Conservation (phyloP, 2,113 vertebrate genomes). For the Apodemus sylvaticus region DNA sequence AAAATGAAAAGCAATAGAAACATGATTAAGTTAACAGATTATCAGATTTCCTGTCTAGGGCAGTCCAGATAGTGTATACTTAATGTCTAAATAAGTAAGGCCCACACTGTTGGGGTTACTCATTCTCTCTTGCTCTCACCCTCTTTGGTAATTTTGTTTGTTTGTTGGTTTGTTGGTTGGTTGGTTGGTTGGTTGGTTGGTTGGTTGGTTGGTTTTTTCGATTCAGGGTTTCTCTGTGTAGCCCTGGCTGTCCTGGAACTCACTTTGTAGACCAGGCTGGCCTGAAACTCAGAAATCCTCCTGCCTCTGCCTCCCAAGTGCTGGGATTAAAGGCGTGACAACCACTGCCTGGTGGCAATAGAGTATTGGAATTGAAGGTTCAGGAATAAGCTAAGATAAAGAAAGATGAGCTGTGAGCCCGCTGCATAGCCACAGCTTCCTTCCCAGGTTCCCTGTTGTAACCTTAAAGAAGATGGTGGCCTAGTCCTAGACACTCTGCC, state of each 20-base stretch:
- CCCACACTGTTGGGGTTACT: neutral
- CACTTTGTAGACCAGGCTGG: no score
- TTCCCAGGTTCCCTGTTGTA: neutral
- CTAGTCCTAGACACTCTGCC: neutral
- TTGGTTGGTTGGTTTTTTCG: no score
- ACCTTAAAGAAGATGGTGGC: neutral
- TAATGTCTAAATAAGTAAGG: neutral
- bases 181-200: neutral
- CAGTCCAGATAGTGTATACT: neutral
- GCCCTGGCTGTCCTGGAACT: no score
- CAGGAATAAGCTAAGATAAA: constrained; percentile 20
- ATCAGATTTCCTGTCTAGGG: neutral
- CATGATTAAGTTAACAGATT: neutral
- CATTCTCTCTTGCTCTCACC: neutral
- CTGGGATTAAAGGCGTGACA: no score
- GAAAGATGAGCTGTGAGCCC: neutral
- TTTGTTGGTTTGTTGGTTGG: neutral
- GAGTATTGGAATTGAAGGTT: constrained; percentile 1
- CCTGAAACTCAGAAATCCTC: no score
- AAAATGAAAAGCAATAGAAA: neutral
- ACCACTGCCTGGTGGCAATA: neutral
- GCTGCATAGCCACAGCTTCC: neutral
- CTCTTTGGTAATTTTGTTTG: neutral
- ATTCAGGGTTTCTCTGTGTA: no score
- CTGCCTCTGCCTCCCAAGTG: no score